Evolutionary conservation across 2,888 invertebrate genomes (phyloP), one percentile per base, ranked within the genome.

Genomic region (Drosophila merina): DNA sequence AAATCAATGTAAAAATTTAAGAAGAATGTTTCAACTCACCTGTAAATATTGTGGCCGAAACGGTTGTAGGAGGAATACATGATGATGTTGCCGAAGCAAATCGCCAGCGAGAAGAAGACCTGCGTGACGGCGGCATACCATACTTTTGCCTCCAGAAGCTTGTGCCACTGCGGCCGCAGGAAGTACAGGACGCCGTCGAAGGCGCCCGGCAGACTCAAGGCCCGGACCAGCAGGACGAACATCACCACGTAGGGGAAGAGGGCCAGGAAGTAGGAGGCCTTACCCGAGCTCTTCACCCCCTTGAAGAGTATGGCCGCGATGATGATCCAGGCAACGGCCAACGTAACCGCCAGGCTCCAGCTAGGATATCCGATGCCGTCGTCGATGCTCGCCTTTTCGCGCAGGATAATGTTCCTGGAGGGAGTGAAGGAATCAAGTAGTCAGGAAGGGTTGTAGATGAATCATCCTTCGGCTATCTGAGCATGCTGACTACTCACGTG

Each of bases 181-280:
- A 95, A 95, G 89, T 93, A 95, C 1, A 93, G 80, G n/a, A 95
- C 93, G 0, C 95, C 95, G 54, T 94, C 90, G 1, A 91, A 79
- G 10, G 95, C 94, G 0, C 95, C 95, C 0, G 93, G 93, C 47
- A 95, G 85, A 0, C 94, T 94, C 14, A 93, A 89, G 0, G 94
- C 93, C 51, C 94, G 92, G 50, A 94, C 91, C n/a, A 95, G 91
- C 51, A 95, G 89, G 14, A 93, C 92, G 28, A 94, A 76, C 90
- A 95, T 93, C 48, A 95, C 92, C 44, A 93, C 87, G 79, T 94
- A 94, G 0, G 95, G 95, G 84, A 95, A 95, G 14, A 95, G 90
- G 0, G 95, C 95, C 3, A 95, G 93, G 78, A 96, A 94, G 88
- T 96, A 96, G 2, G 95, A 94, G 0, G 93, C 94, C 86, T 94